phyloP scores from a whole-genome alignment of 2,113 vertebrate genomes.

The Spea bombifrons region DNA sequence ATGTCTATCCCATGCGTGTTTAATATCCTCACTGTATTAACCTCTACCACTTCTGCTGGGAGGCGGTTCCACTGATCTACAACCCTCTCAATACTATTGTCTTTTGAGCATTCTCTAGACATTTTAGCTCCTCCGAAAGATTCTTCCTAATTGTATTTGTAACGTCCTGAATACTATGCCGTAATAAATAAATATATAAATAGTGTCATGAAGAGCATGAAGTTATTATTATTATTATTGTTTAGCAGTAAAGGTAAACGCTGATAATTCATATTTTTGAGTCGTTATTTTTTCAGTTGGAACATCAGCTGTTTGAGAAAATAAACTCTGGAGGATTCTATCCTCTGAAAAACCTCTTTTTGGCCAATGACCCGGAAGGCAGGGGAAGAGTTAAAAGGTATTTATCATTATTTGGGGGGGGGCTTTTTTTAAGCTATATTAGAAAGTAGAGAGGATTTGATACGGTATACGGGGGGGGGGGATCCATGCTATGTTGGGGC shows the following conservation, averaged over 20 bases:
- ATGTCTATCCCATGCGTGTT: too few relatives aligned
- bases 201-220: background rate
- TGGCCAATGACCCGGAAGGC: conserved; percentile 40
- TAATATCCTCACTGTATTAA: too few relatives aligned
- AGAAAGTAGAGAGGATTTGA: background rate
- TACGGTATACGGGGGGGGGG: too few relatives aligned
- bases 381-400: conserved; percentile 36
- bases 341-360: conserved; percentile 36
- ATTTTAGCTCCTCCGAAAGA: too few relatives aligned
- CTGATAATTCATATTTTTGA: background rate
- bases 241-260: background rate
- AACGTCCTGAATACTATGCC: too few relatives aligned
- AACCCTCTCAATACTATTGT: too few relatives aligned
- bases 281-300: conserved; percentile 24
- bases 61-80: too few relatives aligned
- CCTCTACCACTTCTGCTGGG: too few relatives aligned
- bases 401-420: too few relatives aligned
- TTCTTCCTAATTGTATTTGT: too few relatives aligned
- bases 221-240: background rate
- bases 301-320: conserved; percentile 41
- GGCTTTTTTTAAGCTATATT: background rate
- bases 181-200: background rate
- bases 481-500: too few relatives aligned
- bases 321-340: conserved; percentile 45
- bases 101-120: too few relatives aligned